phyloP scores from a whole-genome alignment of 2,113 vertebrate species.

The Nothobranchius furzeri region DNA sequence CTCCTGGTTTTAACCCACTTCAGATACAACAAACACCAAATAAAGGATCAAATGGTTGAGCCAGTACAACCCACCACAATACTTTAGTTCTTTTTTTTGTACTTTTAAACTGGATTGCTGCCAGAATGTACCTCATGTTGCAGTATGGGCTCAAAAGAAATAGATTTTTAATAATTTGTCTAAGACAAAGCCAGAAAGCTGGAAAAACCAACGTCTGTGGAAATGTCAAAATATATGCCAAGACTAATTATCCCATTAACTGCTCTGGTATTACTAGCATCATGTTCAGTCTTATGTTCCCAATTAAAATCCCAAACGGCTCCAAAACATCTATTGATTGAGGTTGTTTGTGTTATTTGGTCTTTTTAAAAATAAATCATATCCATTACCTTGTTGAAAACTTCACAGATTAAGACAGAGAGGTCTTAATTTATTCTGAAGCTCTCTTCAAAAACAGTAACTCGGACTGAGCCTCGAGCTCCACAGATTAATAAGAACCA shows the following conservation, averaged over 20 bases:
- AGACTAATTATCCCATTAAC: constrained; percentile 28
- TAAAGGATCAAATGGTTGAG: not conserved
- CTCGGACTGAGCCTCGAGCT: constrained; percentile 17
- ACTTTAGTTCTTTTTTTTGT: too few relatives aligned
- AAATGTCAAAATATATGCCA: too few relatives aligned
- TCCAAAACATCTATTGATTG: not conserved
- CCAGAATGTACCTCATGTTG: not conserved
- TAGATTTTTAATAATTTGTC: too few relatives aligned
- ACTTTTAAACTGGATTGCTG: too few relatives aligned
- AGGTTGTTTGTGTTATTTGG: not conserved
- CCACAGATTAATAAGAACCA: constrained; percentile 37
- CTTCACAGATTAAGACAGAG: constrained; percentile 51
- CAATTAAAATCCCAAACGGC: too few relatives aligned
- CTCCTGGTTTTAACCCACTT: constrained; percentile 4
- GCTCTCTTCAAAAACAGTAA: constrained; percentile 2
- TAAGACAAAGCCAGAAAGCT: not conserved
- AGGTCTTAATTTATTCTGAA: constrained; percentile 47
- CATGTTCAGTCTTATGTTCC: not conserved
- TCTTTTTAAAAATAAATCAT: too few relatives aligned
- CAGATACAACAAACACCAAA: not conserved
- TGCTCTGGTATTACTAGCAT: constrained; percentile 3
- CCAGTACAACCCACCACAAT: too few relatives aligned
- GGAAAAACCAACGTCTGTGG: constrained; percentile 1
- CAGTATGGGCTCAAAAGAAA: not conserved
- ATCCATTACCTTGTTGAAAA: not conserved